Conservation (phyloP, 2,797 vertebrate species). For the Pantherophis vulpinus region DNA sequence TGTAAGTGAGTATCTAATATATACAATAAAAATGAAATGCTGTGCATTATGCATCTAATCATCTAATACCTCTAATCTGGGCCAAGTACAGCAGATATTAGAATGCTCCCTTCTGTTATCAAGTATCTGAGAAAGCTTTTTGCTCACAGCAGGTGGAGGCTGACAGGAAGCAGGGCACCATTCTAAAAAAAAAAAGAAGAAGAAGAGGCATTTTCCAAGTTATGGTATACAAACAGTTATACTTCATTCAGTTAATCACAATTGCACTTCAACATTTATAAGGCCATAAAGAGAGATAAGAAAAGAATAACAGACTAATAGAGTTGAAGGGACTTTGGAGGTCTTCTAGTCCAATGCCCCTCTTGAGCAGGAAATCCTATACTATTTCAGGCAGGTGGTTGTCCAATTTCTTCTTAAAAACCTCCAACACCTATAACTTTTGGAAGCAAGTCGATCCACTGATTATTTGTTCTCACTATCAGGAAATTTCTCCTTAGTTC, state of each 20-base stretch:
- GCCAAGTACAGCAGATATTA: neutral
- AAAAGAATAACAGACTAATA: neutral
- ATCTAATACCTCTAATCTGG: neutral
- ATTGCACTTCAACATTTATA: neutral
- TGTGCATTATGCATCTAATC: constrained; percentile 4
- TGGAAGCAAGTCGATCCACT: neutral
- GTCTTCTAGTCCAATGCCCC: neutral
- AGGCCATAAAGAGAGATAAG: neutral
- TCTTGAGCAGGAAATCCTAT: neutral
- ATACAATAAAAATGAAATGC: neutral
- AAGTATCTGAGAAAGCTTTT: neutral
- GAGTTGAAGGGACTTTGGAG: neutral
- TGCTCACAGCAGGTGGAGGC: neutral
- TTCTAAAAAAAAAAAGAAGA: neutral
- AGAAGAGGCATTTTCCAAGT: neutral
- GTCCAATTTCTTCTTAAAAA: neutral
- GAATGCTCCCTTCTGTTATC: neutral
- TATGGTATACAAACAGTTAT: neutral
- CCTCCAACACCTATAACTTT: neutral
- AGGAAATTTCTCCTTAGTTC: neutral
- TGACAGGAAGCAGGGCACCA: neutral
- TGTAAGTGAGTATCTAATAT: neutral
- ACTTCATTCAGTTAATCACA: neutral
- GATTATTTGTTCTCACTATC: neutral
- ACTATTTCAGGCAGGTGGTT: neutral